phyloP scores from a whole-genome alignment of 2,797 vertebrate species.

The Amphiprion clarkii region DNA sequence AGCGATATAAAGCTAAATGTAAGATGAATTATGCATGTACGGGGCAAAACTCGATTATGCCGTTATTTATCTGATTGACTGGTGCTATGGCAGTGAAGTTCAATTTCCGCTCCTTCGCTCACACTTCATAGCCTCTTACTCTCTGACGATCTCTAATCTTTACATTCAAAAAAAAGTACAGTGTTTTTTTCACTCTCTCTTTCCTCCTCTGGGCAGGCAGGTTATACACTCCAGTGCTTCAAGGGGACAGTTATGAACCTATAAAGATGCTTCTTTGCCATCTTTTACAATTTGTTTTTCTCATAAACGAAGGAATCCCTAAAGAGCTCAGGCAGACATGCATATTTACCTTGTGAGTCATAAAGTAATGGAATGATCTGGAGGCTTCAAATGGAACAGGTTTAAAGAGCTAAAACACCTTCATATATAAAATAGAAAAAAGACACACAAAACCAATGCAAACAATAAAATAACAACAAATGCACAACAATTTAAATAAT shows the following conservation, averaged over 20 bases:
- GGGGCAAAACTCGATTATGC: constrained; percentile 86
- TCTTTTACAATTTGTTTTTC: constrained; percentile 27
- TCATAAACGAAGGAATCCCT: constrained; percentile 14
- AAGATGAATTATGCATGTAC: constrained; percentile 85
- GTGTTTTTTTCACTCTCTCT: constrained; percentile 17
- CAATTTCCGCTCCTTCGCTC: constrained; percentile 89
- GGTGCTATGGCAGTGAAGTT: constrained; percentile 84
- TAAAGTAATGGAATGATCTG: constrained; percentile 11
- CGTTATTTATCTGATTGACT: constrained; percentile 91
- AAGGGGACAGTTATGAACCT: constrained; percentile 49
- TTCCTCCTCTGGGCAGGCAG: constrained; percentile 36
- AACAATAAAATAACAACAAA: neutral
- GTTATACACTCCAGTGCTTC: constrained; percentile 50
- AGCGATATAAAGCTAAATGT: constrained; percentile 70
- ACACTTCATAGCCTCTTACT: constrained; percentile 84
- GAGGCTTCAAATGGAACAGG: neutral
- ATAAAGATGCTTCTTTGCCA: constrained; percentile 22
- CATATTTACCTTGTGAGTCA: neutral
- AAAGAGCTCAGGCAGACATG: constrained; percentile 4
- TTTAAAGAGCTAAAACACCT: neutral
- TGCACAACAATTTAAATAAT: neutral
- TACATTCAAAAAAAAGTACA: constrained; percentile 75
- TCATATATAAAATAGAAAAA: neutral
- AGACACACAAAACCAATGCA: neutral
- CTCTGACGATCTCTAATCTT: constrained; percentile 82